Evolutionary conservation across 2,888 invertebrate species (phyloP), one percentile per base, ranked within the genome.

Genomic region (Gerris lacustris): DNA sequence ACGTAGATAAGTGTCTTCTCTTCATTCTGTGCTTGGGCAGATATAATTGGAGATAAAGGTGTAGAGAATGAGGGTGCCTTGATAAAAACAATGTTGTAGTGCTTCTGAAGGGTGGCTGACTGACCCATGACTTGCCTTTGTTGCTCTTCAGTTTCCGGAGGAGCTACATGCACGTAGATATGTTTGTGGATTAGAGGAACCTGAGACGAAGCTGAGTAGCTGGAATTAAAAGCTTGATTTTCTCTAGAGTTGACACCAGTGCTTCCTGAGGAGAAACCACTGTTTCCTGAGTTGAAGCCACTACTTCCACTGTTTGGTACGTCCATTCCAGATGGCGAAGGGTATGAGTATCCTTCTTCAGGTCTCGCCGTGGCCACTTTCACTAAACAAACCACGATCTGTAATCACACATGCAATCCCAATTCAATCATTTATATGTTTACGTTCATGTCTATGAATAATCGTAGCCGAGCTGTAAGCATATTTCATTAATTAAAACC

Each of bases 51-150:
- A 0, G 88, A 91, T 74, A 89, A 88, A 73, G 91, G 91, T 73
- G 90, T 87, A 73, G 91, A 91, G 73, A 91, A 87, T 77, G 91
- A 87, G 78, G 92, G 92, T 71, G 92, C 92, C 84, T 93, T 93
- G 82, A 93, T 93, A 86, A 93, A 93, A 83, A 93, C 92, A 80
- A 93, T 93, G 80, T 93, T 93, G 86, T 93, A 92, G 81, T 92
- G 92, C 78, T 92, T 92, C 82, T 92, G 92, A 67, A 92, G 85
- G 75, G 89, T 88, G 68, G 88, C 88, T 0, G 87, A 83, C 18
- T 85, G 84, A 6, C 82, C 82, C 76, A 90, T 86, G 71, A 88
- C 85, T 77, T 88, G 86, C 74, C 84, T 84, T 69, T 86, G 84
- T 77, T 86, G 84, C 78, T 86, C 84, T 6, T 81, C 82, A n/a